Percentiles rank a stretch among this genome's conserved stretches.
Evolutionary conservation across 2,888 invertebrate genomes (phyloP).

Genomic region (Drosophila leonis): DNA sequence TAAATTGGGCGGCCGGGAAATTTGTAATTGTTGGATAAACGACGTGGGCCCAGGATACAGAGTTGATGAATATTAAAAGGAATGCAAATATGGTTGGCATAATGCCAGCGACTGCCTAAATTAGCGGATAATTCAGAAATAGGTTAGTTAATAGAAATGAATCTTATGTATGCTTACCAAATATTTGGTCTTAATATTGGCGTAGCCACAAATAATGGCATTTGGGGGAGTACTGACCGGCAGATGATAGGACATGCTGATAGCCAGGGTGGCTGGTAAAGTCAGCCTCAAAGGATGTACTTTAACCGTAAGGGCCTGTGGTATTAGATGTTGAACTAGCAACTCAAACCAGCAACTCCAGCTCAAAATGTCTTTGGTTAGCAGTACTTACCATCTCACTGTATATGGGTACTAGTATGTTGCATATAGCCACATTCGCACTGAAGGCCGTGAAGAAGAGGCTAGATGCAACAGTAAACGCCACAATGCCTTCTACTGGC

Average conservation of each 20-base stretch:
- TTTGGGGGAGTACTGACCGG: constrained; percentile 98
- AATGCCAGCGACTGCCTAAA: constrained; percentile 55
- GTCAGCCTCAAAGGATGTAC: constrained; percentile 94
- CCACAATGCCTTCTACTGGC: constrained; percentile 87
- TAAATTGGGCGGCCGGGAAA: not conserved
- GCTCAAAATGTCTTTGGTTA: not conserved
- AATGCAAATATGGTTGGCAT: constrained; percentile 53
- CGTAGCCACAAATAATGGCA: constrained; percentile 94
- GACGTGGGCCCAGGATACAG: constrained; percentile 43
- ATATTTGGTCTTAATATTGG: constrained; percentile 90
- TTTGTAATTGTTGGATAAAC: constrained; percentile 47
- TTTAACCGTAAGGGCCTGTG: constrained; percentile 88
- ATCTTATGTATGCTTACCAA: constrained; percentile 87
- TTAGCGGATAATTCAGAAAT: not conserved
- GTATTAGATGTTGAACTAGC: not conserved
- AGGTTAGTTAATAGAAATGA: too few relatives aligned
- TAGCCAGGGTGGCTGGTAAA: constrained; percentile 93
- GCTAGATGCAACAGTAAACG: constrained; percentile 89
- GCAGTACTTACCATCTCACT: constrained; percentile 88
- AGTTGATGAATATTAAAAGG: constrained; percentile 19
- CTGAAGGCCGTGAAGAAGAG: constrained; percentile 91
- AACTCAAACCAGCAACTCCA: not conserved
- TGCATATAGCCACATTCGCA: constrained; percentile 94
- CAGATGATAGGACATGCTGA: constrained; percentile 95
- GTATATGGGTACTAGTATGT: constrained; percentile 92